These are phyloP conservation scores for Cynocephalus volans DNA, from an alignment of 2,113 vertebrate species.

Conservation along the genomic window DNA sequence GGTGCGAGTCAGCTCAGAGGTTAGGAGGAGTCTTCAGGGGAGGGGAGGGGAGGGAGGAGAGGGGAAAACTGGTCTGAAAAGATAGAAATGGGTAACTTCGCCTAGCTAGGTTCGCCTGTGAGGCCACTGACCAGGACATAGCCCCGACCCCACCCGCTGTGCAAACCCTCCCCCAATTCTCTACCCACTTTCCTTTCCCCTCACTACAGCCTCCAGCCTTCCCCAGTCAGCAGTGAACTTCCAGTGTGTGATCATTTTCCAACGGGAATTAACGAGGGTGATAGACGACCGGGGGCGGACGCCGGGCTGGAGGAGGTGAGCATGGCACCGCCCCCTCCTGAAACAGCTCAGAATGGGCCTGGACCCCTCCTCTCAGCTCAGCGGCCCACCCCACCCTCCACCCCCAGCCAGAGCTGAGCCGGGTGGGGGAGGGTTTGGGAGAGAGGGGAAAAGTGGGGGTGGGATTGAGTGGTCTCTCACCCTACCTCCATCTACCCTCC, in stretches of 20 bases:
- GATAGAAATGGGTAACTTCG: not conserved
- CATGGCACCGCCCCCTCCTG: not conserved
- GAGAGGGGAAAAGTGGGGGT: not conserved
- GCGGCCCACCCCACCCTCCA: no score
- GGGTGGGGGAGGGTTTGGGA: not conserved
- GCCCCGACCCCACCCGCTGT: not conserved
- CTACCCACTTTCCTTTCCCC: not conserved
- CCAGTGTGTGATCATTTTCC: not conserved
- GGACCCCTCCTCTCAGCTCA: not conserved
- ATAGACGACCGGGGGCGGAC: not conserved
- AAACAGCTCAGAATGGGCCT: not conserved
- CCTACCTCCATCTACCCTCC: not conserved
- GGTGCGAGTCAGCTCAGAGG: not conserved
- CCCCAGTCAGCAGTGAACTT: conserved; percentile 30
- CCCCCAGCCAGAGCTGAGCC: not conserved
- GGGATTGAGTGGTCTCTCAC: not conserved
- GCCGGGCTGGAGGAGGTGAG: fast-evolving
- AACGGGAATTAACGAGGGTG: not conserved
- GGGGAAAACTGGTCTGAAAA: not conserved
- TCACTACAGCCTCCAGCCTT: not conserved
- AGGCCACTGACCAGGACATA: not conserved
- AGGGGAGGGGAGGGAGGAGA: no score
- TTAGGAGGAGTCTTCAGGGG: not conserved
- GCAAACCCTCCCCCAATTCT: not conserved
- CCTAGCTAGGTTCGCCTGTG: not conserved